Conservation (phyloP, 92 coral and sea anemone genomes). For the Porites cylindrica region DNA sequence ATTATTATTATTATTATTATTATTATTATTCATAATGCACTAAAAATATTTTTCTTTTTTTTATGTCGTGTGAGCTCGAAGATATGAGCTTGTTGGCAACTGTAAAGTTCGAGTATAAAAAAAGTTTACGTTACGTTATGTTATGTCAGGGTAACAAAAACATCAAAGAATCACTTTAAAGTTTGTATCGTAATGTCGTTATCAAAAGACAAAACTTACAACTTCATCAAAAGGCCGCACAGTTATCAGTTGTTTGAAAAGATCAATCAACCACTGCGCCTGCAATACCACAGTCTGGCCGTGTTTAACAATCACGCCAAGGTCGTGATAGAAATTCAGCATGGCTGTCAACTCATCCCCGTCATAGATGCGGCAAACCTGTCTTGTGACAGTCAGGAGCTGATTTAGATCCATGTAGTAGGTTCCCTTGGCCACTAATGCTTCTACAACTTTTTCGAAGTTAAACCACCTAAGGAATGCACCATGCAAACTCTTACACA, state of each 20-base stretch:
- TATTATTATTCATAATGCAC: too few species aligned
- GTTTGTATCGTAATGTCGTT: background rate
- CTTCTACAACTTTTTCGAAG: slow-evolving; percentile 75
- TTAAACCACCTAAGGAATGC: slow-evolving; percentile 69
- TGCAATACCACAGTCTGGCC: slow-evolving; percentile 74
- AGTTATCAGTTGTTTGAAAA: slow-evolving; percentile 70
- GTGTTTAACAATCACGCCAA: slow-evolving; percentile 75
- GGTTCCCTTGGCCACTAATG: slow-evolving; percentile 65
- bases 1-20: too few species aligned
- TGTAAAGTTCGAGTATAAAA: too few species aligned
- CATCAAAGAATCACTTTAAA: too few species aligned
- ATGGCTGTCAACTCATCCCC: slow-evolving; percentile 51
- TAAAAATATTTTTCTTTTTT: too few species aligned
- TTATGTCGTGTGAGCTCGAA: too few species aligned
- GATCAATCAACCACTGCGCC: slow-evolving; percentile 81
- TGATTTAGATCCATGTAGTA: slow-evolving; percentile 60
- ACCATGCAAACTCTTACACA: too few species aligned
- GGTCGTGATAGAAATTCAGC: slow-evolving; percentile 82
- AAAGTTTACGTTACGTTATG: too few species aligned
- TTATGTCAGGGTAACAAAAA: too few species aligned
- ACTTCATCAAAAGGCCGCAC: slow-evolving; percentile 74
- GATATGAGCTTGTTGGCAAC: too few species aligned
- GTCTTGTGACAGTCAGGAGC: slow-evolving; percentile 53
- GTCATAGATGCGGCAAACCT: slow-evolving; percentile 76
- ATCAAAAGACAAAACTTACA: slow-evolving; percentile 29